phyloP scores from a whole-genome alignment of 2,797 vertebrate genomes.

The Cyprinodon diabolis region DNA sequence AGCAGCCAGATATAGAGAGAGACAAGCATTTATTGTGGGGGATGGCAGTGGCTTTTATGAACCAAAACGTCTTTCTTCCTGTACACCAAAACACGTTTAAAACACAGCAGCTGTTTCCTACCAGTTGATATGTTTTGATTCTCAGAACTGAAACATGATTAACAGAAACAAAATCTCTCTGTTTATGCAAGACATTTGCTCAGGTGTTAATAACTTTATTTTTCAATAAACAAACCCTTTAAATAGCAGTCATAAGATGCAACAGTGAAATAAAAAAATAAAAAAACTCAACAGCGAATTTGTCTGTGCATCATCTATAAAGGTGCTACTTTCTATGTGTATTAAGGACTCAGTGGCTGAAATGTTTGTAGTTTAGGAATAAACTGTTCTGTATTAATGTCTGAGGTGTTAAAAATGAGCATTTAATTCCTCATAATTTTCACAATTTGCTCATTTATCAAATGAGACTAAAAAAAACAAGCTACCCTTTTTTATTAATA shows the following conservation, averaged over 20 bases:
- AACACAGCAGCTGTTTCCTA: constrained; percentile 44
- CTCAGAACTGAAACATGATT: neutral
- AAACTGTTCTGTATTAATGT: constrained; percentile 4
- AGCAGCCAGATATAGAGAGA: constrained; percentile 17
- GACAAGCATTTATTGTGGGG: constrained; percentile 71
- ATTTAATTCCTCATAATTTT: neutral
- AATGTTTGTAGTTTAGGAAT: neutral
- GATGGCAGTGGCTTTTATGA: constrained; percentile 63
- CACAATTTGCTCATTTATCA: no score
- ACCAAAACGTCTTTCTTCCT: constrained; percentile 32
- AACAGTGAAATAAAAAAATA: constrained; percentile 36
- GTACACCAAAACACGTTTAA: constrained; percentile 53
- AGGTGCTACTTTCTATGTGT: constrained; percentile 42
- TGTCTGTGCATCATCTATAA: constrained; percentile 3
- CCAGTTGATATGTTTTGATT: constrained; percentile 18
- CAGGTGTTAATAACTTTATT: constrained; percentile 19
- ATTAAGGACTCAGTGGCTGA: neutral
- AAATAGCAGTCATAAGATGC: constrained; percentile 5
- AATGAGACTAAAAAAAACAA: no score
- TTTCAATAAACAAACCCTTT: constrained; percentile 30
- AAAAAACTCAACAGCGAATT: constrained; percentile 12
- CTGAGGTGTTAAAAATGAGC: neutral
- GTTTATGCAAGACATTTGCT: constrained; percentile 21
- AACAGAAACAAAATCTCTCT: constrained; percentile 15
- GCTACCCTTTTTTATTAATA: no score